Evolutionary conservation across 2,797 vertebrate species (phyloP), one percentile per base, ranked within the genome.

Genomic region (Spondyliosoma cantharus): DNA sequence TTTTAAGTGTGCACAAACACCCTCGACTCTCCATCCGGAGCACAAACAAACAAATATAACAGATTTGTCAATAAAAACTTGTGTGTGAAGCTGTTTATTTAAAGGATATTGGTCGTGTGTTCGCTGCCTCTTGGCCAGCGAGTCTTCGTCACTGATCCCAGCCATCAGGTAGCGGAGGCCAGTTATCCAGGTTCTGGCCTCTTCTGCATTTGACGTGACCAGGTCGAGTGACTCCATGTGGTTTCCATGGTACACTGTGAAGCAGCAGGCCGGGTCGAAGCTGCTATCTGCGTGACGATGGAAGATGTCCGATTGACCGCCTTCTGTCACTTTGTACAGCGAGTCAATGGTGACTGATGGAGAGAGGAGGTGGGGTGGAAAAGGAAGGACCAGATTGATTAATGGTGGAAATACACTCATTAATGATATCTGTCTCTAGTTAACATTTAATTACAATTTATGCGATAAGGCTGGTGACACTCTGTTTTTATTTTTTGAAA

Each of bases 91-190:
- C 12, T 56, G 0, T 43, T 46, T 46, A 9, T 54, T 29, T 16
- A 83, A 93, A 98, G 97, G 98, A 99, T 99, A 99, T 98, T 99
- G 97, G 84, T 98, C 94, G 0, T 99, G 98, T 0, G 97, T 98
- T 0, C 97, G 95, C 87, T 98, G 97, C 65, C 98, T 93, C 85
- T 96, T 99, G 48, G 97, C 97, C 1, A 99, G 95, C 0, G 97
- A 98, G 89, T 98, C 98, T 89, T 99, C 98, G 5, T 99, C 97
- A 0, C 97, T 98, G 91, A 99, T 99, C 45, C 98, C 98, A 0
- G 98, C 98, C 98, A 99, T 96, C 76, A 99, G 91, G 80, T 99
- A 99, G 73, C 97, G 96, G 58, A 99, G 96, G 24, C 98, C 98
- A 0, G 98, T 99, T 82, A 99, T 95, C 98, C 98, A 99, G 71